Evolutionary conservation across 2,797 vertebrate species (phyloP), one percentile per base, ranked within the genome.

Genomic region (Anabas testudineus): DNA sequence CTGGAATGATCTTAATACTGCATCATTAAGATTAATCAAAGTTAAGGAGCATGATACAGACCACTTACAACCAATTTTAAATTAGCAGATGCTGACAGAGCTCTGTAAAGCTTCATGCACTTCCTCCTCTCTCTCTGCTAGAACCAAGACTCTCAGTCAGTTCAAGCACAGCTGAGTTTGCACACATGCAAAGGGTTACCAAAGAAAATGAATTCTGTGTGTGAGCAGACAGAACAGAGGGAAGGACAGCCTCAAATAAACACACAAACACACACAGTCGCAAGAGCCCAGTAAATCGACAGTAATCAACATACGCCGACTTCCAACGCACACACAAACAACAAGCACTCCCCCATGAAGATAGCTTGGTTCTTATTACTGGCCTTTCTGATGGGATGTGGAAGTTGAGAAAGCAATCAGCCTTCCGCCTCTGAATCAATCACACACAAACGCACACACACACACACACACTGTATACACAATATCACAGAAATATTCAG

Each of bases 351-450:
- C 41, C 43, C 54, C 14, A 26, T 51, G 59, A 49, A 82, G 67
- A 88, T 66, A 65, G 68, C 67, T 51, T 30, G 60, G 47, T 43
- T 37, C 81, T 87, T 87, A 88, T 86, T 86, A 88, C 72, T 52
- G 53, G 48, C 68, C 57, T 68, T 78, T 86, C 81, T 82, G 66
- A 76, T 60, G 56, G 63, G 52, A 72, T 59, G 55, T 49, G 63
- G 36, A 81, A 66, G 83, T 73, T 45, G 74, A 80, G 79, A 86
- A 93, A 89, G 86, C 76, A 90, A 90, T 93, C 90, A 88, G 79
- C 84, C 55, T 75, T 83, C 76, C 75, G 71, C 83, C 73, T 84
- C 71, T 66, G 65, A 89, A 88, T 83, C 71, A 88, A 69, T 71
- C 74, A 61, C 56, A 47, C 5, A 57, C 61, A 48, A n/a, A n/a